Base-by-base conservation (phyloP, 92 coral and sea anemone species). In the Porites rus region DNA sequence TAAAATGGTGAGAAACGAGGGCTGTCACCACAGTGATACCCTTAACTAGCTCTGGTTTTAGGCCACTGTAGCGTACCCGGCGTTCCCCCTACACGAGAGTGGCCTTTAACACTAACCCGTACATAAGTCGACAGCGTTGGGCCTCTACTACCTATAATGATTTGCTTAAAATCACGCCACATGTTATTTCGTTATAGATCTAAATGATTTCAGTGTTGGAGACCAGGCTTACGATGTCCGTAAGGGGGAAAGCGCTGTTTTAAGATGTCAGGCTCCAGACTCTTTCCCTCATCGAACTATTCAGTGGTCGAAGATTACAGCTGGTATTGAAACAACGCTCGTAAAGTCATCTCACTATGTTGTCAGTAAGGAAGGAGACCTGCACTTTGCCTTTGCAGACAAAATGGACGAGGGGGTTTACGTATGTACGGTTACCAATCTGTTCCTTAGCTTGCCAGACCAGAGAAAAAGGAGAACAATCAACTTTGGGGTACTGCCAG, bases 241-340 rank as follows among this genome's bases (percentile, higher is more conserved):
- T 58, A 86, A 93, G 77, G 89, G 93, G 4, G 86, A 88, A 17
- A 38, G 76, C 22, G 58, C 56, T 5, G 84, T 91, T 3, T 72
- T 95, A 8, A 88, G 72, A 22, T 95, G 96, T 74, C 85, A 18
- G 16, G 88, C 98, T 43, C 98, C 98, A 21, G 96, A 86, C n/a
- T 93, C 98, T 1, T 93, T 86, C 50, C 98, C 98, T 7, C 92
- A 86, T 52, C 53, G 84, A 11, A 90, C 89, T 54, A 89, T 95
- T 16, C 82, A 90, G 69, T 95, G 98, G 98, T 80, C 91, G 17
- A 95, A 91, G 63, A 62, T 67, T 4, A 72, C 87, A 14, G 90
- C 84, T 1, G 86, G 87, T 12, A 77, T 75, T 1, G 87, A 88
- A 8, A 65, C 75, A 51, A 91, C 80, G 12, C 83, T 89, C 0